Base-by-base conservation (phyloP, 2,888 invertebrate genomes). In the Agriopis leucophaearia region DNA sequence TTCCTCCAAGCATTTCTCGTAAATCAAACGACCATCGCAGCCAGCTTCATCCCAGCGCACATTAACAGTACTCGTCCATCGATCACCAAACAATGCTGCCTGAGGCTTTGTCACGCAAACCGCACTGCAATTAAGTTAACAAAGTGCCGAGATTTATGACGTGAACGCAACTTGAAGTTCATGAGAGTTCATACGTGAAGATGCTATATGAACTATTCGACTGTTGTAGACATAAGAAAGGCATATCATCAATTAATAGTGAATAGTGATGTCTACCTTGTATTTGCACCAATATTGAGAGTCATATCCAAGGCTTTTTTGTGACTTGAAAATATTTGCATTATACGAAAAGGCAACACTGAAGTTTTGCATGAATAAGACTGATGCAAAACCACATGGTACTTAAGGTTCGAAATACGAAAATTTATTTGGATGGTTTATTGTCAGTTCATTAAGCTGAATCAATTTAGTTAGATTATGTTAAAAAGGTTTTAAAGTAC, bases 61-160 rank as follows among this genome's bases (percentile, higher is more conserved):
- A 45, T 57, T 59, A 58, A 59, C 58, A 13, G 38, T 38, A 55
- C 64, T 64, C 63, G 59, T 65, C 69, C 55, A 74, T 76, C 72
- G 71, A 74, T 76, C 74, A 73, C 69, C 73, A 70, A 70, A 76
- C 73, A 76, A 76, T 73, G 54, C 64, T n/a, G 63, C 52, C 56
- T 61, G 71, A 64, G 50, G 66, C 69, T 75, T 76, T 79, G 78
- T 79, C 79, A 76, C 75, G 73, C 74, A 67, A 74, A 74, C 78
- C 64, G 62, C 69, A 59, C 68, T 65, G 71, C 73, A 74, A 77
- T 75, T 78, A 75, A 72, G 78, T 75, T 76, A 74, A 78, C 73
- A 78, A 78, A 72, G 75, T 71, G 45, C 52, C 16, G 55, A 74
- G 74, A 77, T 76, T 74, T 65, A 77, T 73, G 69, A 67, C 64